Conservation (phyloP, 2,888 invertebrate species). For the Enchytraeus crypticus region DNA sequence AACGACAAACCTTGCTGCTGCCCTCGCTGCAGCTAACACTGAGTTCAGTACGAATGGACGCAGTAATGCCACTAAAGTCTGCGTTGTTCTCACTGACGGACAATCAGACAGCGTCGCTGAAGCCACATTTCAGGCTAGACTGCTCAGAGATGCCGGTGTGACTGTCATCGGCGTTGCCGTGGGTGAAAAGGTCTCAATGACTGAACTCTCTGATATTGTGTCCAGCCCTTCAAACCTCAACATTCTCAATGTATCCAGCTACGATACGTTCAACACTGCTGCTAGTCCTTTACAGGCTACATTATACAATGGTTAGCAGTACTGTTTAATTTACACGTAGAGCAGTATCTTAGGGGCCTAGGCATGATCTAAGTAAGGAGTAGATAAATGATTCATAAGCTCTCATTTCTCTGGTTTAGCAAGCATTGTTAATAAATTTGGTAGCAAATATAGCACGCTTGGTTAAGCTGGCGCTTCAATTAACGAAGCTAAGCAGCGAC, state of each 20-base stretch:
- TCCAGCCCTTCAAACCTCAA: conserved; percentile 28
- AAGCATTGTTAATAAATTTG: too few relatives aligned
- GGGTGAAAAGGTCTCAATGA: background rate
- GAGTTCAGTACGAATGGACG: background rate
- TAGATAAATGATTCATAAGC: too few relatives aligned
- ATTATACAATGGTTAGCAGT: conserved; percentile 33
- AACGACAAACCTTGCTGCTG: background rate
- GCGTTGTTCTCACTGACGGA: background rate
- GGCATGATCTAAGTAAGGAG: too few relatives aligned
- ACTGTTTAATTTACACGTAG: background rate
- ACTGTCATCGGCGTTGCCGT: conserved; percentile 9
- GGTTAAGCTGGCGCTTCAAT: too few relatives aligned
- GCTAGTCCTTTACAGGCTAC: conserved; percentile 5
- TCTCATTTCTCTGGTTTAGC: too few relatives aligned
- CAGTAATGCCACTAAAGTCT: background rate
- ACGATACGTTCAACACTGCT: conserved; percentile 3
- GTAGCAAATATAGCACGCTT: too few relatives aligned
- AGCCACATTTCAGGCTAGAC: background rate
- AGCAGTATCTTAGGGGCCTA: too few relatives aligned
- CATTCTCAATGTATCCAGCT: conserved; percentile 13
- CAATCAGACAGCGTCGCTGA: background rate
- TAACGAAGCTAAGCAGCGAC: too few relatives aligned
- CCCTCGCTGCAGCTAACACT: background rate
- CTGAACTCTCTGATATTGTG: conserved; percentile 34
- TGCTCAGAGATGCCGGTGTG: background rate